Conservation (phyloP, 1,140 invertebrate species). For the Eumaeus atala region DNA sequence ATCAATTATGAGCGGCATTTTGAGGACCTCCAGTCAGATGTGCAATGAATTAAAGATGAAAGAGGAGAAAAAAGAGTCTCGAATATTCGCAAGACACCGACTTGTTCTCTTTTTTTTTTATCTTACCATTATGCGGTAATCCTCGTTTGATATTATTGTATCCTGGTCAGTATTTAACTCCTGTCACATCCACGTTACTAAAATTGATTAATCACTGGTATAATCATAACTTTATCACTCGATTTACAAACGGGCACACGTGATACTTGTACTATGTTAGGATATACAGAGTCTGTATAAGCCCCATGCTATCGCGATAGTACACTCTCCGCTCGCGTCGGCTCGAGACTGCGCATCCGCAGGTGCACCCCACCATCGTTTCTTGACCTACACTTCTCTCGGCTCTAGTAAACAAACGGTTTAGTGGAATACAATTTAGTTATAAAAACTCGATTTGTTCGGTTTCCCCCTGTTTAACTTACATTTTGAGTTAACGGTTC, state of each 20-base stretch:
- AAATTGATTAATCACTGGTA: constrained; percentile 31
- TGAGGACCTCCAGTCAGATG: too few relatives aligned
- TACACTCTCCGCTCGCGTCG: constrained; percentile 44
- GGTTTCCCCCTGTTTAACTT: constrained; percentile 25
- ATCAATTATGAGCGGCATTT: too few relatives aligned
- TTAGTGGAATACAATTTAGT: constrained; percentile 57
- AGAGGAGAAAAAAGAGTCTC: too few relatives aligned
- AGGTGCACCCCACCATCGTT: constrained; percentile 37
- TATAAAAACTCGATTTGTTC: constrained; percentile 33
- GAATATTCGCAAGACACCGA: too few relatives aligned
- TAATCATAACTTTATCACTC: constrained; percentile 47
- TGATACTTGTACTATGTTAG: constrained; percentile 30
- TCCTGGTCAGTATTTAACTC: constrained; percentile 8
- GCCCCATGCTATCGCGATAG: constrained; percentile 46
- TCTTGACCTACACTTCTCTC: constrained; percentile 56
- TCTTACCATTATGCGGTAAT: constrained; percentile 15
- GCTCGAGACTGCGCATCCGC: constrained; percentile 44
- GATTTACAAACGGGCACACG: constrained; percentile 47
- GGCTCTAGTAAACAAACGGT: constrained; percentile 69
- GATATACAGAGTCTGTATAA: constrained; percentile 25
- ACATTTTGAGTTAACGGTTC: constrained; percentile 15
- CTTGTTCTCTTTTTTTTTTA: too few relatives aligned
- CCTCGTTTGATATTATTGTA: not conserved
- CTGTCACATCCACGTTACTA: constrained; percentile 28
- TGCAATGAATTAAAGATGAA: too few relatives aligned